These are phyloP conservation scores for Diaprepes abbreviatus DNA, from an alignment of 2,888 invertebrate genomes.

Conservation along the genomic window DNA sequence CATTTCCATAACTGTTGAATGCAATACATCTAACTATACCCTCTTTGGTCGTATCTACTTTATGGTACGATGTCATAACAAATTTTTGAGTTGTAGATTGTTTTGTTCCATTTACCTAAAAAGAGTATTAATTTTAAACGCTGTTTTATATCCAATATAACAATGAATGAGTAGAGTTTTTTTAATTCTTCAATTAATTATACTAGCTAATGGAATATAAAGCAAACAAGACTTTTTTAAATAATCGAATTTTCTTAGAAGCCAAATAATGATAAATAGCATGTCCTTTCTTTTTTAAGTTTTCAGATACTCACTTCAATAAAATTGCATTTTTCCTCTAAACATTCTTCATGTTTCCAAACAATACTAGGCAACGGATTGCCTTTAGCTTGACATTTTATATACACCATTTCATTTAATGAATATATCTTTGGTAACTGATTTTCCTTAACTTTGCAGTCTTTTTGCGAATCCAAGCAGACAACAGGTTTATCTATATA, in stretches of 20 bases:
- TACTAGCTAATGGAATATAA: too few relatives aligned
- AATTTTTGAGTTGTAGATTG: neutral
- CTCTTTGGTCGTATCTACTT: constrained; percentile 56
- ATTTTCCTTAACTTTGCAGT: constrained; percentile 60
- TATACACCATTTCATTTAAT: constrained; percentile 63
- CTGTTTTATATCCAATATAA: too few relatives aligned
- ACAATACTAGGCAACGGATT: constrained; percentile 72
- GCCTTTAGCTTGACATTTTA: constrained; percentile 71
- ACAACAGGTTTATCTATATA: constrained; percentile 31
- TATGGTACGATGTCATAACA: neutral
- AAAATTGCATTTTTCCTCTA: constrained; percentile 60
- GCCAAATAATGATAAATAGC: too few relatives aligned
- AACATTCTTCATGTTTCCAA: constrained; percentile 71
- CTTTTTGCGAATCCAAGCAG: neutral
- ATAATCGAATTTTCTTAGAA: too few relatives aligned
- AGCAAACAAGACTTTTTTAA: too few relatives aligned
- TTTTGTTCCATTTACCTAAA: neutral
- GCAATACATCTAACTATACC: constrained; percentile 68
- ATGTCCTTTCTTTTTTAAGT: too few relatives aligned
- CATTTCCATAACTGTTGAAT: constrained; percentile 64
- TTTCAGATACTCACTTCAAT: constrained; percentile 58
- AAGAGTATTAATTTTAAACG: constrained; percentile 3
- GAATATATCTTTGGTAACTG: constrained; percentile 65
- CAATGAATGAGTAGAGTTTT: too few relatives aligned
- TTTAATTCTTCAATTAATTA: too few relatives aligned